phyloP scores from a whole-genome alignment of 2,113 vertebrate species.

The Pachyramphus minor region DNA sequence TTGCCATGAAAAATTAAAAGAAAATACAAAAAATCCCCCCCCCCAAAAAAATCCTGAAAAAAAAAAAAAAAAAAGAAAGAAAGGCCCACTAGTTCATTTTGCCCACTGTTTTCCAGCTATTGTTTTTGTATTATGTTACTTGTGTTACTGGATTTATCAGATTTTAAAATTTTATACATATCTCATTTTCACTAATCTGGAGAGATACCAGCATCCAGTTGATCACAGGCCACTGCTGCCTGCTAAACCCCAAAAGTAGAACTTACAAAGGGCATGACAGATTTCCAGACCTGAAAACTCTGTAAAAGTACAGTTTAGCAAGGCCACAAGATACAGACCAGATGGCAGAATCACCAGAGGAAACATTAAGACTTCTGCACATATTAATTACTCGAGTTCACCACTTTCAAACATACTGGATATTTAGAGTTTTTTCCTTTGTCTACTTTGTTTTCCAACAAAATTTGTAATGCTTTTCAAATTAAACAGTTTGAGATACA shows the following conservation, averaged over 20 bases:
- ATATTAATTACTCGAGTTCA: neutral
- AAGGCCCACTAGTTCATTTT: rapidly evolving
- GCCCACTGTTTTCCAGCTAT: neutral
- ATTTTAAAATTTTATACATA: neutral
- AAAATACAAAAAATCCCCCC: rapidly evolving
- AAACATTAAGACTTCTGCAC: neutral
- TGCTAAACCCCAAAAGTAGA: neutral
- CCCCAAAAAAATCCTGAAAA: rapidly evolving
- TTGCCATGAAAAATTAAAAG: neutral
- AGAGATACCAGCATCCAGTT: neutral
- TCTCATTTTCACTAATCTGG: neutral
- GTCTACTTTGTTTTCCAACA: rapidly evolving
- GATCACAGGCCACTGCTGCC: neutral
- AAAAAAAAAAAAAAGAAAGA: neutral
- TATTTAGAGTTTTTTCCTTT: neutral
- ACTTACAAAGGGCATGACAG: neutral
- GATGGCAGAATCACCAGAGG: neutral
- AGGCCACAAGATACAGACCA: neutral
- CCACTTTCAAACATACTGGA: neutral
- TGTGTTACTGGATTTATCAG: neutral
- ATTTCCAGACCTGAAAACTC: neutral
- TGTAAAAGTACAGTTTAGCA: neutral
- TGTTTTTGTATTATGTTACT: neutral
- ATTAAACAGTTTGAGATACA: neutral
- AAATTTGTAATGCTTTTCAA: neutral